Percentiles rank a stretch among this genome's conserved stretches.
These are phyloP conservation scores for Neodontobutis hainanensis DNA, from an alignment of 2,113 vertebrate species.

Conservation along the genomic window DNA sequence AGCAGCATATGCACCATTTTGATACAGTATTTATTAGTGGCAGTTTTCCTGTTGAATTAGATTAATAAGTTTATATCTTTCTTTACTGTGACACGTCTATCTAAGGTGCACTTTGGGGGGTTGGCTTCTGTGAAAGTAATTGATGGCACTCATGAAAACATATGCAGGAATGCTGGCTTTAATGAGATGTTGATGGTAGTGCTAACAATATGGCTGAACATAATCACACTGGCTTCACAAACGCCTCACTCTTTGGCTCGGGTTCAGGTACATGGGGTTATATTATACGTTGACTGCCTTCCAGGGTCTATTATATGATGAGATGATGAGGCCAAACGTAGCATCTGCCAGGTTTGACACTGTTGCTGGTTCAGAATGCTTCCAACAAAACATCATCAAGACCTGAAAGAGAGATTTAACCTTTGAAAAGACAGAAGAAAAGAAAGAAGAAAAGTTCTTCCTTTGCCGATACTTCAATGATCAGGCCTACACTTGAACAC, in stretches of 20 bases:
- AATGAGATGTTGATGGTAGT: constrained; percentile 43
- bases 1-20: too few relatives aligned
- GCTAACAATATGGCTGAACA: constrained; percentile 37
- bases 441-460: too few relatives aligned
- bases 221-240: constrained; percentile 36
- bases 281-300: constrained; percentile 48
- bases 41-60: background rate
- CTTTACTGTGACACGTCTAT: constrained; percentile 18
- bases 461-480: too few relatives aligned
- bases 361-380: background rate
- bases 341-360: constrained; percentile 34
- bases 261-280: constrained; percentile 36
- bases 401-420: too few relatives aligned
- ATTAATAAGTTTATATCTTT: background rate
- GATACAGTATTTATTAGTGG: too few relatives aligned
- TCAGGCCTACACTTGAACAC: too few relatives aligned
- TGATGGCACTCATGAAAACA: constrained; percentile 43
- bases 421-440: too few relatives aligned
- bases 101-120: constrained; percentile 14
- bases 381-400: too few relatives aligned
- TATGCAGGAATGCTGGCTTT: constrained; percentile 32
- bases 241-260: constrained; percentile 30
- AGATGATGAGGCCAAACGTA: constrained; percentile 35
- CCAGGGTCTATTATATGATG: constrained; percentile 35
- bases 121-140: constrained; percentile 31